Evolutionary conservation across 1,140 invertebrate genomes (phyloP).

Genomic region (Drosophila arawakana): DNA sequence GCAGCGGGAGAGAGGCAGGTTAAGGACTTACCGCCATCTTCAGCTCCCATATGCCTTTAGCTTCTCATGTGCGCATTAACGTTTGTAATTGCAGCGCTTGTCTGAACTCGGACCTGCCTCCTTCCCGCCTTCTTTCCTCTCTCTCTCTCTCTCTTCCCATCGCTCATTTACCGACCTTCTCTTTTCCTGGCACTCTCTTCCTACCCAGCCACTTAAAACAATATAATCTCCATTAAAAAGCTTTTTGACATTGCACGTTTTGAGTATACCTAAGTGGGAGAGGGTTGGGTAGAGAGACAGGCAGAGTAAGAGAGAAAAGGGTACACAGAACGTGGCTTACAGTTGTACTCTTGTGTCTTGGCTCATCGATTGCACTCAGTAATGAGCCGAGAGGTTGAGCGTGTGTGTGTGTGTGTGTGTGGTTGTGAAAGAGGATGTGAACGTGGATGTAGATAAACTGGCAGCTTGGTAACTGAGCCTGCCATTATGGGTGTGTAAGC

Average conservation of each 20-base stretch:
- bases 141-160: neutral
- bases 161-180: neutral
- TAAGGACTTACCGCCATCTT: neutral
- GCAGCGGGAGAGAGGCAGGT: neutral
- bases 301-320: neutral
- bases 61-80: constrained; percentile 63
- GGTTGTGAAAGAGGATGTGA: neutral
- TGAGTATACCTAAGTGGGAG: neutral
- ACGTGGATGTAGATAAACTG: constrained; percentile 9
- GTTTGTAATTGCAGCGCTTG: constrained; percentile 82
- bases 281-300: neutral
- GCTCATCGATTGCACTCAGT: constrained; percentile 43
- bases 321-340: too few relatives aligned
- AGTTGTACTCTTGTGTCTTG: constrained; percentile 34
- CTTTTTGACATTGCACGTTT: constrained; percentile 77
- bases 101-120: constrained; percentile 37
- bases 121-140: neutral
- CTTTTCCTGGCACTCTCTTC: neutral
- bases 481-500: constrained; percentile 20
- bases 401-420: neutral
- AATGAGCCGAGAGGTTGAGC: constrained; percentile 32
- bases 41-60: neutral
- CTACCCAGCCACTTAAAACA: constrained; percentile 75
- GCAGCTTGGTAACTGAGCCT: constrained; percentile 28
- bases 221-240: constrained; percentile 83